Evolutionary conservation across 2,113 vertebrate species (phyloP).

Genomic region (Mus pahari): DNA sequence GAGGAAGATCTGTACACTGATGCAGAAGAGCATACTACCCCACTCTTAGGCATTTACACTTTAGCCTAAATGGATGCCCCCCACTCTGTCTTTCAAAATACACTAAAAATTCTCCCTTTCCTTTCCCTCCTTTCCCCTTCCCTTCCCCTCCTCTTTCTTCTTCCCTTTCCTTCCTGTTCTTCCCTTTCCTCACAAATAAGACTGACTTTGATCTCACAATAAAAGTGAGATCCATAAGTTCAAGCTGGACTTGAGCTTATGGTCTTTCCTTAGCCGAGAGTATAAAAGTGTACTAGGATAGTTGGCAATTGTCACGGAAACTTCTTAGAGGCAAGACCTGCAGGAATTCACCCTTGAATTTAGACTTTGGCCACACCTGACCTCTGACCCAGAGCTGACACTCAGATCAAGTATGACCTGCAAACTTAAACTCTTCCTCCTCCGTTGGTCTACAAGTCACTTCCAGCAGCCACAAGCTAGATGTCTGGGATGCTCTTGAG

Average conservation of each 20-base stretch:
- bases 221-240: too few relatives aligned
- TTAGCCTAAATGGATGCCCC: not conserved
- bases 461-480: not conserved
- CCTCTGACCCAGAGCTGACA: not conserved
- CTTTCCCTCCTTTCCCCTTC: not conserved
- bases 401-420: not conserved
- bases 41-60: fast-evolving
- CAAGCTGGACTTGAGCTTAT: not conserved
- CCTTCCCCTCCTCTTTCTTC: not conserved
- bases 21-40: not conserved
- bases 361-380: not conserved
- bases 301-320: not conserved
- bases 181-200: not conserved
- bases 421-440: not conserved
- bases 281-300: not conserved
- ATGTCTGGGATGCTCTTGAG: not conserved
- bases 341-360: not conserved
- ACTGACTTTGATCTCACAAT: not conserved
- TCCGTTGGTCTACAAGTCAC: not conserved
- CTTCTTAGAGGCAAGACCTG: not conserved
- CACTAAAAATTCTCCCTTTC: not conserved
- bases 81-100: not conserved
- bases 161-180: not conserved
- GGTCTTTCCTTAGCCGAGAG: not conserved
- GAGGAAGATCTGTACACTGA: not conserved